Conservation (phyloP, 2,888 invertebrate species). For the Meloe dianella region DNA sequence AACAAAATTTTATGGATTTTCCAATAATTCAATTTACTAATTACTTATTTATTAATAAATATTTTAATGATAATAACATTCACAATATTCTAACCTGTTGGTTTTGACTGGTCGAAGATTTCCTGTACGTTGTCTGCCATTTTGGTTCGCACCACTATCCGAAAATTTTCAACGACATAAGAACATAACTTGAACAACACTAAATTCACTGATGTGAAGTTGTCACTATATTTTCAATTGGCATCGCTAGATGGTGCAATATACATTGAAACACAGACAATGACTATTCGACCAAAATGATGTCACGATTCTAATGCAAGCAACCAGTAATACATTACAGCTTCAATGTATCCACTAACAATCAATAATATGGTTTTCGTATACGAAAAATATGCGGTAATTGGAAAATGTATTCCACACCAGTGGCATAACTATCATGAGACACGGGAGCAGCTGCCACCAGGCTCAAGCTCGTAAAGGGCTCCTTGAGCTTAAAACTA, state of each 20-base stretch:
- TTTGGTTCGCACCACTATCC: slow-evolving; percentile 55
- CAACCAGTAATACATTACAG: no score
- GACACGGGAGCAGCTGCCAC: no score
- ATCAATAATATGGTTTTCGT: no score
- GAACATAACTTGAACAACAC: slow-evolving; percentile 41
- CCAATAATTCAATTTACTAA: slow-evolving; percentile 27
- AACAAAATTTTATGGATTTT: slow-evolving; percentile 21
- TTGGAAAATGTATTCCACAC: no score
- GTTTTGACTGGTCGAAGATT: slow-evolving; percentile 56
- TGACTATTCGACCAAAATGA: no score
- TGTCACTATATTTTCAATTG: neutral
- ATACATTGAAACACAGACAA: no score
- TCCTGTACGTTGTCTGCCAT: slow-evolving; percentile 61
- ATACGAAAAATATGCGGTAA: no score
- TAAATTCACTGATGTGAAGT: slow-evolving; percentile 22
- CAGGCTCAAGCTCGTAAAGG: no score
- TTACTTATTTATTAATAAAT: slow-evolving; percentile 17
- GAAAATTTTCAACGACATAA: slow-evolving; percentile 51
- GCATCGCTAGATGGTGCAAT: neutral
- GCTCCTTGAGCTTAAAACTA: no score
- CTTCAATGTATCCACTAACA: no score
- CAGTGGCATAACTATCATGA: no score
- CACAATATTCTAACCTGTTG: slow-evolving; percentile 53
- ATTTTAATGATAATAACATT: slow-evolving; percentile 23
- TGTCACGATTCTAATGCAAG: no score